Conservation (phyloP, 2,113 vertebrate species). For the Neotoma lepida region DNA sequence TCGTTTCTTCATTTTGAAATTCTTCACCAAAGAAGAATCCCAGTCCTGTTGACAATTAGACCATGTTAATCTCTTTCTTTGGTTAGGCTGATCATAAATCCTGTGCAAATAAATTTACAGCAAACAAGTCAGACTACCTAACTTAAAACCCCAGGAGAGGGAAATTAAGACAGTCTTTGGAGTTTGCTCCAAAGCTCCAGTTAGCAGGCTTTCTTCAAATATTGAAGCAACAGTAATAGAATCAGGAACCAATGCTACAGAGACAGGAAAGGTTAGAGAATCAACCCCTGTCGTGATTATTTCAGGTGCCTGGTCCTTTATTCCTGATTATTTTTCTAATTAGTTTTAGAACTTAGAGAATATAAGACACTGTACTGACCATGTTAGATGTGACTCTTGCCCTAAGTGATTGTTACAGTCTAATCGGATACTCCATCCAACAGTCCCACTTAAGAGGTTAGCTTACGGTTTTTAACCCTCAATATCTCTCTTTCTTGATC, state of each 20-base stretch:
- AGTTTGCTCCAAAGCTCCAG: background rate
- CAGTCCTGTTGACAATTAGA: constrained; percentile 90
- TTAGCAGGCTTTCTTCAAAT: constrained; percentile 67
- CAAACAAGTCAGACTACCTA: constrained; percentile 46
- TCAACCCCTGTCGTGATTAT: constrained; percentile 58
- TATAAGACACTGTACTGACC: constrained; percentile 16
- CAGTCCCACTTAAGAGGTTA: constrained; percentile 22
- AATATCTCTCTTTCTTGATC: background rate
- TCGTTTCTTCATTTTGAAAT: constrained; percentile 93
- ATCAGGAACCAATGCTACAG: constrained; percentile 76
- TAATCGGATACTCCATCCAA: constrained; percentile 41
- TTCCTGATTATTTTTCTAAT: constrained; percentile 72
- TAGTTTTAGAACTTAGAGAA: constrained; percentile 72
- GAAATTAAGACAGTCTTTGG: background rate
- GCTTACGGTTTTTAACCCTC: constrained; percentile 37
- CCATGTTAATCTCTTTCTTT: constrained; percentile 69
- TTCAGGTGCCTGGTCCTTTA: constrained; percentile 55
- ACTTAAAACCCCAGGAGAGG: background rate
- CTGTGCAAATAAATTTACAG: constrained; percentile 47
- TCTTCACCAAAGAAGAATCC: constrained; percentile 94
- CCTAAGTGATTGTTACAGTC: constrained; percentile 21
- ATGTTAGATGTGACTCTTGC: constrained; percentile 41
- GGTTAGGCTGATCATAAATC: constrained; percentile 18
- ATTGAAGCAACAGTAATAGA: constrained; percentile 75
- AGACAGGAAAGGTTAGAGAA: constrained; percentile 75